Base-by-base conservation (phyloP, 2,797 vertebrate genomes). In the Neostethus bicornis region DNA sequence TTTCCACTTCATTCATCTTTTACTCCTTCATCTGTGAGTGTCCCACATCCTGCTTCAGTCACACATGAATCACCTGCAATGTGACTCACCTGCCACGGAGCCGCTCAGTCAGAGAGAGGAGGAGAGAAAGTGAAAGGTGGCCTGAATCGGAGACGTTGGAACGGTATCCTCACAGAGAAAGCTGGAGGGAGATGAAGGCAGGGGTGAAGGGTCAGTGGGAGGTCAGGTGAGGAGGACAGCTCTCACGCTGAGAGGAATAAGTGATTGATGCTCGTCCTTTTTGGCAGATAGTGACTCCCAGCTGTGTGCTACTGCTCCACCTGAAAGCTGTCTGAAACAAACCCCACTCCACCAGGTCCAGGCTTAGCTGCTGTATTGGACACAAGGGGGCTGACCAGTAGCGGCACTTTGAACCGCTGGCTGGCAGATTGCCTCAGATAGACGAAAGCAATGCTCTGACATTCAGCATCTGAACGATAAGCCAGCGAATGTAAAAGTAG, bases 61-160 rank as follows among this genome's bases (percentile, higher is more conserved):
- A 77, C 62, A 71, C 73, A 83, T 83, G 79, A 77, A 86, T 82
- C 82, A 75, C 81, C 59, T 59, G 67, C 70, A 70, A 78, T 74
- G 35, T 77, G 75, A 80, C 73, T 85, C 74, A 79, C 74, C 68
- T 51, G 53, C 45, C 49, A 69, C 47, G 69, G 77, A 77, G 73
- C 73, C 77, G 71, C 79, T 71, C 70, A 73, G 74, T 24, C 61
- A 51, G 51, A 16, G 28, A 49, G 64, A 68, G 61, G 75, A 56
- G 73, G 20, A 37, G 2, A 29, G 60, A 47, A 56, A 64, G 56
- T 61, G 47, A 52, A 51, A 51, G 71, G 66, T 68, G 61, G 71
- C 54, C 62, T 55, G 49, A 77, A 80, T 75, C 78, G 57, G n/a
- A n/a, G n/a, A n/a, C n/a, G n/a, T n/a, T n/a, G n/a, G n/a, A n/a